Percentiles rank a stretch among this genome's conserved stretches.
Evolutionary conservation across 1,140 invertebrate genomes (phyloP).

Genomic region (Rhyzopertha dominica): DNA sequence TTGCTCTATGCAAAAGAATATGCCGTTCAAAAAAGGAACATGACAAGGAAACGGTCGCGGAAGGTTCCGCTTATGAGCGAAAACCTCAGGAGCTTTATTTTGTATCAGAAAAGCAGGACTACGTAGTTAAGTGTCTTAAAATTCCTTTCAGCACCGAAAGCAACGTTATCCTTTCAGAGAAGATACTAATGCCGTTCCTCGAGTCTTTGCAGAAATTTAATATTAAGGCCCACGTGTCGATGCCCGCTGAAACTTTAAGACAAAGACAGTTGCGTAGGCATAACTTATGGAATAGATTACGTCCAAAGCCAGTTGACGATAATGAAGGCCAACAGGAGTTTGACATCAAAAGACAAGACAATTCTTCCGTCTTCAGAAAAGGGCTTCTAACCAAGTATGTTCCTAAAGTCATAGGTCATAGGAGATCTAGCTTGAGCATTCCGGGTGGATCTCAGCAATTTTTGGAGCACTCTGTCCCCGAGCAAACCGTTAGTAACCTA

Average conservation of each 20-base stretch:
- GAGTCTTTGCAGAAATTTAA: not conserved
- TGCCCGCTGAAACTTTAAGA: conserved; percentile 1
- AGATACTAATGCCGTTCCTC: conserved; percentile 1
- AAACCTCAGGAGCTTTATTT: conserved; percentile 1
- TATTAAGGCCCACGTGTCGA: not conserved
- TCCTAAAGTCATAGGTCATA: not conserved
- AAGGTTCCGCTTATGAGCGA: not conserved
- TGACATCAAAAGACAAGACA: not conserved
- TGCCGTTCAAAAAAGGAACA: not conserved
- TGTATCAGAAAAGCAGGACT: not conserved
- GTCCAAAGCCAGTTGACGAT: not conserved
- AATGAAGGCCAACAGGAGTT: not conserved
- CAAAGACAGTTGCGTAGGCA: no score
- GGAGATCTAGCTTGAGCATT: not conserved
- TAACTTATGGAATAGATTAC: no score
- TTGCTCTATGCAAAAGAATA: not conserved
- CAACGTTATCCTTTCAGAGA: conserved; percentile 2
- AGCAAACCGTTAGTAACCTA: not conserved
- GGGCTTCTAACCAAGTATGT: not conserved
- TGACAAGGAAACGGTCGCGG: not conserved
- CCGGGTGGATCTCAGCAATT: no score
- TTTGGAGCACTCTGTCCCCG: not conserved
- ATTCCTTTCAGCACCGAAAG: conserved; percentile 3
- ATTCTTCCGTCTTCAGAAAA: not conserved
- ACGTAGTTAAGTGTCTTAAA: not conserved